Conservation (phyloP, 2,113 vertebrate species). For the Myiozetetes cayanensis region DNA sequence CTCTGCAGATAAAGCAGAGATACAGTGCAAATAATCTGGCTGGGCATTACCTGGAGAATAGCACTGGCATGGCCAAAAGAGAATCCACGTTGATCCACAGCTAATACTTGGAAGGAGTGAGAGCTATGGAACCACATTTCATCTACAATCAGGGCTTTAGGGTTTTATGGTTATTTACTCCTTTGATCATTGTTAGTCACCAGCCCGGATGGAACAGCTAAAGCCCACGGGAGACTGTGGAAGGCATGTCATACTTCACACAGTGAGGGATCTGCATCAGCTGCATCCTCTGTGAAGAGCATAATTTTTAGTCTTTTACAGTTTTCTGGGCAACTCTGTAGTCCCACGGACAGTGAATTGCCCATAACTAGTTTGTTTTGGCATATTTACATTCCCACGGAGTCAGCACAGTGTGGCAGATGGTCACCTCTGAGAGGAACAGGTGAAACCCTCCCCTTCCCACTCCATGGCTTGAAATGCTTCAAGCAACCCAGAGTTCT, state of each 20-base stretch:
- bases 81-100: background rate
- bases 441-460: background rate
- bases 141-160: background rate
- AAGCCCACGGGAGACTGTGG: background rate
- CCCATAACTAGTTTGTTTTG: background rate
- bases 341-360: background rate
- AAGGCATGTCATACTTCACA: background rate
- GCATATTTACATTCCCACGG: background rate
- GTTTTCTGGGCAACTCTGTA: background rate
- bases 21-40: background rate
- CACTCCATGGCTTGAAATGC: background rate
- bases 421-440: background rate
- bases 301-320: background rate
- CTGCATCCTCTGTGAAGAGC: background rate
- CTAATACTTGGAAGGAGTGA: background rate
- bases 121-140: background rate
- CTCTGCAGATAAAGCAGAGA: background rate
- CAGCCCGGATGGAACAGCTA: background rate
- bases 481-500: background rate
- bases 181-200: background rate
- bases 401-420: background rate
- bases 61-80: background rate
- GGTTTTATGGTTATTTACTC: background rate
- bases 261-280: background rate
- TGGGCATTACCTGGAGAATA: background rate